Conservation (phyloP, 1,140 invertebrate genomes). For the Pogonomyrmex californicus region DNA sequence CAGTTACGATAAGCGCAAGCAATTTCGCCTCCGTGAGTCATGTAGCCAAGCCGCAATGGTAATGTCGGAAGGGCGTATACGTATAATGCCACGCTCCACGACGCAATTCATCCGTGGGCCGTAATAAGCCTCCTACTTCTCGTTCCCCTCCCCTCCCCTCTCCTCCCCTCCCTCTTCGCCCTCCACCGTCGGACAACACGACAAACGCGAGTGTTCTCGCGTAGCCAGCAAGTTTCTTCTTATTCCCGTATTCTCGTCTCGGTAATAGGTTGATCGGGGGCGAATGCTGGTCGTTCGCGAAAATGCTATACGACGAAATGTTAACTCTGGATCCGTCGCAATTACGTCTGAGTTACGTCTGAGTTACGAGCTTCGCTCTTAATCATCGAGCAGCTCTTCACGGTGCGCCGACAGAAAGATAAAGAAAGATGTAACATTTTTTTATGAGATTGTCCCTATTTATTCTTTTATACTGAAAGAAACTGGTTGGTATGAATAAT, state of each 20-base stretch:
- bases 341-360: background rate
- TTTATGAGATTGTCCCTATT: background rate
- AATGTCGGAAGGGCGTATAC: conserved; percentile 41
- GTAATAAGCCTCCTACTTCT: conserved; percentile 10
- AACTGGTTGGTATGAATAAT: too few species aligned
- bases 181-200: background rate
- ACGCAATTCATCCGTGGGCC: conserved; percentile 29
- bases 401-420: background rate
- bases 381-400: background rate
- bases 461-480: background rate
- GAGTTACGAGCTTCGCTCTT: background rate
- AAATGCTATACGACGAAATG: background rate
- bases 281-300: background rate
- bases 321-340: background rate
- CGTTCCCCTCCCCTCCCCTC: background rate
- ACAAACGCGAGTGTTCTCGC: background rate
- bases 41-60: conserved; percentile 50
- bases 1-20: conserved; percentile 69
- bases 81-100: conserved; percentile 39
- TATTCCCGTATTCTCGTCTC: background rate
- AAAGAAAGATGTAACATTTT: background rate
- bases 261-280: background rate
- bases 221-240: background rate
- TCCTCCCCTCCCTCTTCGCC: too few species aligned
- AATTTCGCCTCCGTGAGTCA: conserved; percentile 71